Evolutionary conservation across 2,888 invertebrate species (phyloP), one percentile per base, ranked within the genome.

Genomic region (Cryptus armator): DNA sequence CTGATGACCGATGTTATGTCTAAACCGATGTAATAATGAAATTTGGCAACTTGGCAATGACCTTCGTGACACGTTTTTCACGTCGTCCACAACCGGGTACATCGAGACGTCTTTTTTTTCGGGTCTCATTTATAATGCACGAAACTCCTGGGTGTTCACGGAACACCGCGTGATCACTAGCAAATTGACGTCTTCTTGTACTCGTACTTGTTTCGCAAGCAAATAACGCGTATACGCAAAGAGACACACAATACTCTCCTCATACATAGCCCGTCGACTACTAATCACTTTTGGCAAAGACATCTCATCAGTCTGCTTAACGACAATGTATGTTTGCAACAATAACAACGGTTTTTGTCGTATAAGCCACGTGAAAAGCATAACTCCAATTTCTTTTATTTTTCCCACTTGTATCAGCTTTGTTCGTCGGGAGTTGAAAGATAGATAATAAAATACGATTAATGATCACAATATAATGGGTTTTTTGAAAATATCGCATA

Each of bases 241-340:
- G 7, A 37, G 37, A 37, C 9, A 9, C 37, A 37, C 7, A 10
- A 56, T 19, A 9, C 10, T 7, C 6, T 19, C 7, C 16, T 12
- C 10, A 56, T 53, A 7, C 53, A 56, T 3, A 56, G 24, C 56
- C 9, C 10, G 24, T 9, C 37, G 24, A 56, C 56, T 56, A 56
- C 56, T 56, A 56, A 24, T 19, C 56, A 56, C 19, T 10, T 56
- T 19, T 56, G 56, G 19, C 56, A 56, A 19, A 24, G 56, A 56
- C 19, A 19, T 56, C 56, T 56, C 56, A 9, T 53, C 53, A 16
- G 7, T 53, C 16, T 16, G 16, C 53, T 19, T 19, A 7, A 7
- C 53, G 37, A 37, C 53, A 9, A 16, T 53, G 53, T 53, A 16
- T 53, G 53, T 53, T 24, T 56, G 7, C 37, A 37, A 37, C 37